Evolutionary conservation across 53 echinoderm and acorn worm genomes (phyloP).

Genomic region (Zoroaster sp.): DNA sequence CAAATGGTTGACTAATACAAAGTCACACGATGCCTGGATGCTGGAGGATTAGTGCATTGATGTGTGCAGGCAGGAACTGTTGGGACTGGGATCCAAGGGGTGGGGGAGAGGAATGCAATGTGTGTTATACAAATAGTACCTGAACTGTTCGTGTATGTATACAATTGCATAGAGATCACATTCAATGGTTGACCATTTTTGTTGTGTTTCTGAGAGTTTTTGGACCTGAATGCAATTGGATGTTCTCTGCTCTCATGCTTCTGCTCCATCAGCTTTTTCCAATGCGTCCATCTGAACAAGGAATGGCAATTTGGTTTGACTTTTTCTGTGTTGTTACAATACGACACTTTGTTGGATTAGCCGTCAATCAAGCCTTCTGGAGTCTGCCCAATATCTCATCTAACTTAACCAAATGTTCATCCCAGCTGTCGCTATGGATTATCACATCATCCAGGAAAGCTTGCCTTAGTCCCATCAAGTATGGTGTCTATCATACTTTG

Average conservation of each 20-base stretch:
- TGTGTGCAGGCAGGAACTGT: not conserved
- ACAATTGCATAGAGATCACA: conserved; percentile 15
- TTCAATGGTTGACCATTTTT: not conserved
- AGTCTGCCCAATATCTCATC: not conserved
- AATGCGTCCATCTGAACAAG: conserved; percentile 23
- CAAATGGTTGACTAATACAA: too few species aligned
- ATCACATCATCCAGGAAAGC: conserved; percentile 55
- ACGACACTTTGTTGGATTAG: conserved; percentile 43
- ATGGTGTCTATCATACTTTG: conserved; percentile 63
- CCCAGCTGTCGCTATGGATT: conserved; percentile 10
- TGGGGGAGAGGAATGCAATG: not conserved
- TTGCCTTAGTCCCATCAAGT: conserved; percentile 32
- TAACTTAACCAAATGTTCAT: not conserved
- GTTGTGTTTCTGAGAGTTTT: conserved; percentile 14
- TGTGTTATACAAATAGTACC: not conserved
- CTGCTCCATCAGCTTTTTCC: conserved; percentile 24
- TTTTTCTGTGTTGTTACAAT: conserved; percentile 36
- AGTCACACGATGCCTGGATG: too few species aligned
- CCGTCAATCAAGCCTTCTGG: conserved; percentile 1
- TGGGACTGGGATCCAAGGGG: not conserved
- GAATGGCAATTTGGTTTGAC: conserved; percentile 12
- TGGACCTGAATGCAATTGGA: not conserved
- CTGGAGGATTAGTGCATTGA: too few species aligned
- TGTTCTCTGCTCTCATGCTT: not conserved
- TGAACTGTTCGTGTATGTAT: not conserved